These are phyloP conservation scores for Luscinia luscinia DNA, from an alignment of 2,797 vertebrate genomes.

Conservation along the genomic window DNA sequence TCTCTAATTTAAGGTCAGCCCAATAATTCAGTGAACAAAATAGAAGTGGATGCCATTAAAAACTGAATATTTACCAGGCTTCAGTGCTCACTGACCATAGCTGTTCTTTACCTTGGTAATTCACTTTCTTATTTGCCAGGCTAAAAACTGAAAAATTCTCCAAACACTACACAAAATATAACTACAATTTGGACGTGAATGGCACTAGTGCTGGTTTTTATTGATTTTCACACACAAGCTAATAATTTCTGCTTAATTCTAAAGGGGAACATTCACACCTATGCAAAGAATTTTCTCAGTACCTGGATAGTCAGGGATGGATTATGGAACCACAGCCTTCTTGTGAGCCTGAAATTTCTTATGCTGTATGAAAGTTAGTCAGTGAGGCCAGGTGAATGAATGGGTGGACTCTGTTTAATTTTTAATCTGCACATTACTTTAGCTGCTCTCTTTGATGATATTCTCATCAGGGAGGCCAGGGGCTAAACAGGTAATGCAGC, in stretches of 20 bases:
- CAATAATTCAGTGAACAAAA: slow-evolving; percentile 64
- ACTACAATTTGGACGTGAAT: background rate
- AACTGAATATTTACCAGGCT: slow-evolving; percentile 56
- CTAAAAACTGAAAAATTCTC: background rate
- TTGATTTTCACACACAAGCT: background rate
- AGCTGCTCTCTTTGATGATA: background rate
- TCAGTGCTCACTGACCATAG: slow-evolving; percentile 9
- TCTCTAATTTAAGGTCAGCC: slow-evolving; percentile 67
- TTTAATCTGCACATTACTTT: slow-evolving; percentile 10
- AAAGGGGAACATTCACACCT: background rate
- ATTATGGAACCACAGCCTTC: background rate
- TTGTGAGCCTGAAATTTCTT: background rate
- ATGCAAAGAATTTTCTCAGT: background rate
- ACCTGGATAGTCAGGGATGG: background rate
- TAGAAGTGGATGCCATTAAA: slow-evolving; percentile 63
- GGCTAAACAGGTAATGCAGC: background rate
- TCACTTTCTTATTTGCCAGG: background rate
- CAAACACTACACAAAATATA: background rate
- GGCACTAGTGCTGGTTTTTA: background rate
- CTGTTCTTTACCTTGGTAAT: slow-evolving; percentile 7
- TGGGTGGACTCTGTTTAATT: background rate
- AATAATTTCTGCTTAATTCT: background rate
- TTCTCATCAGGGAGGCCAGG: background rate
- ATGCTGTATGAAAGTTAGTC: background rate
- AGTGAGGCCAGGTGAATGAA: background rate